A percentile compares a stretch with the other conserved stretches of the same genome.
These are phyloP conservation scores for Candoia aspera DNA, from an alignment of 2,113 vertebrate genomes.

Conservation along the genomic window DNA sequence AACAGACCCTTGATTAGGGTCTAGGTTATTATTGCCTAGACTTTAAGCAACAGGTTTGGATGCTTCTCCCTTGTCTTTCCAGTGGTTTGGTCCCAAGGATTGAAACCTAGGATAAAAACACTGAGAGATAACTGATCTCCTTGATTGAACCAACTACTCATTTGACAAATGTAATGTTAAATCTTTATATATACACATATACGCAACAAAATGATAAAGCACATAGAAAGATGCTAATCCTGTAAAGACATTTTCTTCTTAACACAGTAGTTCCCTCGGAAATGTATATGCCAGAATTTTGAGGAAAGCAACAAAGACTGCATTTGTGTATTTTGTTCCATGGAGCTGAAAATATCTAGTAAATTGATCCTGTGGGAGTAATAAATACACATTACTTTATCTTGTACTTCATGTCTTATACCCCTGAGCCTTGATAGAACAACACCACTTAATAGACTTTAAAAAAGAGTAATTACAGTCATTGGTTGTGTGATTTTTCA, in stretches of 20 bases:
- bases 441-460: constrained; percentile 89
- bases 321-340: constrained; percentile 82
- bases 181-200: neutral
- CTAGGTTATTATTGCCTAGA: neutral
- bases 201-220: constrained; percentile 27
- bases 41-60: too few species aligned
- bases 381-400: constrained; percentile 89
- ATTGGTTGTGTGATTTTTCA: constrained; percentile 85
- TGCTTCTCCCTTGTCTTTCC: too few species aligned
- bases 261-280: constrained; percentile 60
- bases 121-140: neutral
- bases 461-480: constrained; percentile 89
- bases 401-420: constrained; percentile 86
- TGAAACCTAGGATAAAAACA: neutral
- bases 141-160: neutral
- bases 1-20: neutral
- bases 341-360: constrained; percentile 84
- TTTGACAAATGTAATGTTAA: neutral
- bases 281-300: constrained; percentile 62
- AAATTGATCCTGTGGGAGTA: constrained; percentile 89
- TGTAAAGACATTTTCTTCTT: constrained; percentile 31
- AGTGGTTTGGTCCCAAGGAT: neutral
- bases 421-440: constrained; percentile 84
- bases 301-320: constrained; percentile 77
- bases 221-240: constrained; percentile 17